Conservation (phyloP, 2,113 vertebrate species). For the Hydrochoerus hydrochaeris region DNA sequence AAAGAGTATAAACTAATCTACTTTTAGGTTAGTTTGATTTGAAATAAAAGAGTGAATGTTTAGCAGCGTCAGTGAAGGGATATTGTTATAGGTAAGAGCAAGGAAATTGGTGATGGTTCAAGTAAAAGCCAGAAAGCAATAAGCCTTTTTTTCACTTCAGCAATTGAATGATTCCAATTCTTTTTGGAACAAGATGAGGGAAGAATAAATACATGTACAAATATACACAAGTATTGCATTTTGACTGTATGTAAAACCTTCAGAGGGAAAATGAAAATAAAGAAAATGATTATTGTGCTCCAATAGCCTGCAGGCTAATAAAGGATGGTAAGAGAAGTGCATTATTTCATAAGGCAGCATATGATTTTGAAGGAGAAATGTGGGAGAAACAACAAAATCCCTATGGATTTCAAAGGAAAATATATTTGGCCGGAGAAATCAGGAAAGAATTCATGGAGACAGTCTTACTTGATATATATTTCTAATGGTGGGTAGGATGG, state of each 20-base stretch:
- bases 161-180: not conserved
- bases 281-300: not conserved
- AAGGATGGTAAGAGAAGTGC: not conserved
- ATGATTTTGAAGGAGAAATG: not conserved
- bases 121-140: not conserved
- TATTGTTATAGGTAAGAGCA: not conserved
- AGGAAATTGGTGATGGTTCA: not conserved
- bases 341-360: not conserved
- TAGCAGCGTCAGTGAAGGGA: not conserved
- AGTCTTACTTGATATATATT: not conserved
- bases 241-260: conserved; percentile 9
- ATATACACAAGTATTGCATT: not conserved
- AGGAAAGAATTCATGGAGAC: not conserved
- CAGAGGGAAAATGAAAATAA: not conserved
- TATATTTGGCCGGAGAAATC: not conserved
- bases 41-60: conserved; percentile 19
- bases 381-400: not conserved
- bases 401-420: conserved; percentile 24
- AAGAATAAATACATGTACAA: not conserved
- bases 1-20: not conserved
- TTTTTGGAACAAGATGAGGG: not conserved
- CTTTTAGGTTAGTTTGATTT: conserved; percentile 35
- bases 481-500: not conserved
- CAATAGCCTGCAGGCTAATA: not conserved
- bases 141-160: conserved; percentile 12